These are phyloP conservation scores for Anarrhichthys ocellatus DNA, from an alignment of 2,113 vertebrate genomes.

Conservation along the genomic window DNA sequence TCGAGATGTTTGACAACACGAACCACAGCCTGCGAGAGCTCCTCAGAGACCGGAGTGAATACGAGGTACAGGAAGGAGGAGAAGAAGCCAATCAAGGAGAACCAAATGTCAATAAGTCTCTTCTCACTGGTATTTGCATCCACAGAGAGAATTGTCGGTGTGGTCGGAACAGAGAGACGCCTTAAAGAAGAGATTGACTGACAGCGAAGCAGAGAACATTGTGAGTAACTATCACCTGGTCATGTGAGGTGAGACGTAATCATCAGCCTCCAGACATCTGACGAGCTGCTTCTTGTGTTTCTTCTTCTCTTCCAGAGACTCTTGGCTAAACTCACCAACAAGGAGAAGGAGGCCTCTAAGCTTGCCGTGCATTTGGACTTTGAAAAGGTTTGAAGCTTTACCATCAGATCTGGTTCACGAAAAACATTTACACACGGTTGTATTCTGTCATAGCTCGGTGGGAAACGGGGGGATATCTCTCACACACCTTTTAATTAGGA, in stretches of 20 bases:
- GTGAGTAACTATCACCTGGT: conserved; percentile 75
- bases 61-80: conserved; percentile 82
- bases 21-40: conserved; percentile 88
- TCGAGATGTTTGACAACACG: conserved; percentile 89
- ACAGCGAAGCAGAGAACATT: conserved; percentile 88
- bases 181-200: conserved; percentile 83
- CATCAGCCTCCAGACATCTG: background rate
- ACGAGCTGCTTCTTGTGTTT: background rate
- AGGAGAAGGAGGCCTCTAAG: conserved; percentile 85
- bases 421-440: background rate
- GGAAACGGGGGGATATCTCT: background rate
- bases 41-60: conserved; percentile 85
- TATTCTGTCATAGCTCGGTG: background rate
- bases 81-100: background rate
- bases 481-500: background rate
- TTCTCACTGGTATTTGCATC: background rate
- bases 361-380: conserved; percentile 85
- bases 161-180: conserved; percentile 83
- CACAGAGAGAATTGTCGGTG: conserved; percentile 82
- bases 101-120: background rate
- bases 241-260: background rate
- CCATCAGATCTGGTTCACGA: background rate
- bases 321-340: conserved; percentile 84
- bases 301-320: conserved; percentile 84
- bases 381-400: conserved; percentile 85